These are phyloP conservation scores for Sylvietta virens DNA, from an alignment of 2,113 vertebrate genomes.

Conservation along the genomic window DNA sequence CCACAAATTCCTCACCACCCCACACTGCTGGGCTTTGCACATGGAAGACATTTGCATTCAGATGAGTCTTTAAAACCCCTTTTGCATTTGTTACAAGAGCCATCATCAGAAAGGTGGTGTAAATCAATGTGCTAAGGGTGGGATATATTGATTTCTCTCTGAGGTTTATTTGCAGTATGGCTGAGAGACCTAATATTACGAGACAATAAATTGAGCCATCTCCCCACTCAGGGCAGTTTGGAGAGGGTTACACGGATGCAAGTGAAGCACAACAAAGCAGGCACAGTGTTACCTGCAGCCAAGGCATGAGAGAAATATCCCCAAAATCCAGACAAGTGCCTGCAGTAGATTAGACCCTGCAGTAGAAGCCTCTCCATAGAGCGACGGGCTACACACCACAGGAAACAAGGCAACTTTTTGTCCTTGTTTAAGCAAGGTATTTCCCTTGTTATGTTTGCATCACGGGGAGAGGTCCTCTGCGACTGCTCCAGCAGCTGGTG, in stretches of 20 bases:
- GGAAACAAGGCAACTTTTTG: not conserved
- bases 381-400: not conserved
- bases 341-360: not conserved
- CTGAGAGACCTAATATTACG: conserved; percentile 1
- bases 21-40: not conserved
- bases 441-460: not conserved
- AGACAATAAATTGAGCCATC: not conserved
- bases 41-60: not conserved
- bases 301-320: not conserved
- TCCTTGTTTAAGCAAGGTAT: not conserved
- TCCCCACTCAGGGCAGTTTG: not conserved
- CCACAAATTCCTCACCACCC: not conserved
- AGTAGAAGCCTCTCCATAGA: not conserved
- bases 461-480: not conserved
- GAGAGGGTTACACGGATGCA: not conserved
- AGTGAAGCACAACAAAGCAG: not conserved
- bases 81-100: not conserved
- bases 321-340: not conserved
- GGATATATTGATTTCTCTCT: conserved; percentile 24
- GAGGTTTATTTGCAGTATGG: not conserved
- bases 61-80: not conserved
- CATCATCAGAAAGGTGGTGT: not conserved
- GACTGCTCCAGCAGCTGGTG: not conserved
- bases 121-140: conserved; percentile 17
- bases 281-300: not conserved